These are phyloP conservation scores for Alethe diademata DNA, from an alignment of 2,113 vertebrate genomes.

Conservation along the genomic window DNA sequence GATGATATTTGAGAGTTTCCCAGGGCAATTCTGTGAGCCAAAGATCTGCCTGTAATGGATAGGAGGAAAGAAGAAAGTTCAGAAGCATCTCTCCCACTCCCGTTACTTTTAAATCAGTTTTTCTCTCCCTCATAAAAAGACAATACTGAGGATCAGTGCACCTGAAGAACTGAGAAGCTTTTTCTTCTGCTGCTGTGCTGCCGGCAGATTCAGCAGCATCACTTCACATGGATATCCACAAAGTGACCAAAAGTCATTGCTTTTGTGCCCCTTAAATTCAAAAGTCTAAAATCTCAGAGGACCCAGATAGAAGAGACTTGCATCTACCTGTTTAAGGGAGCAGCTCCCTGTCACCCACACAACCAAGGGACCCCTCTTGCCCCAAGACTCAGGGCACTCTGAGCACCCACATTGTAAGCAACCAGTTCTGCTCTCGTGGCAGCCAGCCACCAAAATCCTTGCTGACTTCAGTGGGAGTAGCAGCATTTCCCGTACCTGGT, in stretches of 20 bases:
- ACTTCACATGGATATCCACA: not conserved
- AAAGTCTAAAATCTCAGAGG: not conserved
- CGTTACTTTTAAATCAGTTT: not conserved
- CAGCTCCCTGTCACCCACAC: not conserved
- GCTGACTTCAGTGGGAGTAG: not conserved
- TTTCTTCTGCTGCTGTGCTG: not conserved
- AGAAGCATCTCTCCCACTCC: not conserved
- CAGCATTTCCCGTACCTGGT: not conserved
- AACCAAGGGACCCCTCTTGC: fast-evolving
- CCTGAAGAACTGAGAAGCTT: not conserved
- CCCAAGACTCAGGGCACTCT: fast-evolving
- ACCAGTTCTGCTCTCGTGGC: not conserved
- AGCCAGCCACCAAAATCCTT: not conserved
- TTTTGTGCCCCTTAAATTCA: not conserved
- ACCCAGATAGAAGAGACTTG: not conserved
- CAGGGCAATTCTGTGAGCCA: too few relatives aligned
- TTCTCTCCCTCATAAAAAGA: not conserved
- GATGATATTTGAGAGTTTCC: too few relatives aligned
- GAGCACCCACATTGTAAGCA: not conserved
- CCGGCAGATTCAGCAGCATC: not conserved
- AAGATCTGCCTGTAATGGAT: too few relatives aligned
- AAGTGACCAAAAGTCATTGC: not conserved
- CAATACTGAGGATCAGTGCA: not conserved
- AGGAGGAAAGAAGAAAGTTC: not conserved
- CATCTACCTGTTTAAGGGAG: not conserved